Percentiles rank a stretch among this genome's conserved stretches.
phyloP scores from a whole-genome alignment of 2,888 invertebrate species.

The Cheilosia urbana region DNA sequence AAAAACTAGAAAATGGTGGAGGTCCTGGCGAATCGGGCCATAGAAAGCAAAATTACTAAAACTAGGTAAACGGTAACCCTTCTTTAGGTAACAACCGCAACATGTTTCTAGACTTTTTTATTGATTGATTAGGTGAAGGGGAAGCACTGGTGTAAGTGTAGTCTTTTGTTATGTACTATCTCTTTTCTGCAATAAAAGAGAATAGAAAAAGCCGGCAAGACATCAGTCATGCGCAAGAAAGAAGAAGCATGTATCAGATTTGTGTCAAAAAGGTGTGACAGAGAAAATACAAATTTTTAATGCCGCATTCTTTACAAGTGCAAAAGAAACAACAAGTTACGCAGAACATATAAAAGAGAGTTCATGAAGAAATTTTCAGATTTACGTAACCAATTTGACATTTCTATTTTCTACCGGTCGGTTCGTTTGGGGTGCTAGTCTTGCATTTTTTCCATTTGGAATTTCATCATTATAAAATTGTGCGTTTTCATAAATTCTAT shows the following conservation, averaged over 20 bases:
- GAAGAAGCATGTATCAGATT: not conserved
- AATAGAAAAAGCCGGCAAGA: constrained; percentile 43
- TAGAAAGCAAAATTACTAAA: no score
- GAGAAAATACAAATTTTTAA: constrained; percentile 1
- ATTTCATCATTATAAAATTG: constrained; percentile 40
- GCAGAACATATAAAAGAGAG: constrained; percentile 12
- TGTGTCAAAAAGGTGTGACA: not conserved
- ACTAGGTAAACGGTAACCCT: not conserved
- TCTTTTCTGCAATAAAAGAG: not conserved
- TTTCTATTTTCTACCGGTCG: constrained; percentile 67
- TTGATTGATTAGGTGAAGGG: not conserved
- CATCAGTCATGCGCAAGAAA: constrained; percentile 40
- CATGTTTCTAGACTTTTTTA: not conserved
- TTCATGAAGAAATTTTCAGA: constrained; percentile 39
- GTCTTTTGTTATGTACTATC: not conserved
- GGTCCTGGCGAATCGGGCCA: no score
- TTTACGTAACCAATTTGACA: constrained; percentile 72
- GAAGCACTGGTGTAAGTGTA: not conserved
- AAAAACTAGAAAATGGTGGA: no score
- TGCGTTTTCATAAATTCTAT: not conserved
- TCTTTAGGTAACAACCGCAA: not conserved
- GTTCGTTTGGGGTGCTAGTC: constrained; percentile 32
- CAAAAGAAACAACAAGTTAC: constrained; percentile 11
- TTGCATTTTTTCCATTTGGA: constrained; percentile 39
- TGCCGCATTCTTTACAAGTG: constrained; percentile 9